Evolutionary conservation across 1,140 invertebrate species (phyloP).

Genomic region (Rhizoglyphus robini): DNA sequence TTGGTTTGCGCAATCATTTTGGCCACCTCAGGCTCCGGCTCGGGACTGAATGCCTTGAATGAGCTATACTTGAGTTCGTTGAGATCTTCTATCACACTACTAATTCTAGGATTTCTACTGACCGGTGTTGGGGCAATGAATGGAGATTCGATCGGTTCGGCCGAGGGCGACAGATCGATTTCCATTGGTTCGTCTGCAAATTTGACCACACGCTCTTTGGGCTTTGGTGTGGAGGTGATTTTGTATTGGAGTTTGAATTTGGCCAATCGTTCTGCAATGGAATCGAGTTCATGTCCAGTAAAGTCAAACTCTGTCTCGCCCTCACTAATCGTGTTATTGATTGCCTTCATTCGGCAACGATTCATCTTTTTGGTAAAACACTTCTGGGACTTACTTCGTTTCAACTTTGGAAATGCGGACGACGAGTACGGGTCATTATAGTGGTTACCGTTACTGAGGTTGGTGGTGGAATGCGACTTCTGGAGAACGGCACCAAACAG

Average conservation of each 20-base stretch:
- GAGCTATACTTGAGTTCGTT: not conserved
- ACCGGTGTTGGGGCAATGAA: not conserved
- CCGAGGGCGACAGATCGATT: not conserved
- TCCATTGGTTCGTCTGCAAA: not conserved
- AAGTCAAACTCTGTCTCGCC: not conserved
- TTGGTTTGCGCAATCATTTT: no score
- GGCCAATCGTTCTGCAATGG: not conserved
- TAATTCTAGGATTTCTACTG: no score
- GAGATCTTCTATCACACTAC: not conserved
- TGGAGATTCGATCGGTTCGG: not conserved
- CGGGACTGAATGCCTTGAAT: not conserved
- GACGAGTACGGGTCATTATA: no score
- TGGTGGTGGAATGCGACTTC: not conserved
- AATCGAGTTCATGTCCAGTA: not conserved
- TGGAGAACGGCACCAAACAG: not conserved
- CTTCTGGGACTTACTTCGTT: constrained; percentile 1
- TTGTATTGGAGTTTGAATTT: no score
- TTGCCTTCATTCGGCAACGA: not conserved
- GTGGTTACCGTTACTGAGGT: not conserved
- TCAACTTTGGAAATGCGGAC: not conserved
- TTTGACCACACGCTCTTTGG: not conserved
- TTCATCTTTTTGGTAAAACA: constrained; percentile 6
- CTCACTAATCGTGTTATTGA: not conserved
- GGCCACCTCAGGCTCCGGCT: no score
- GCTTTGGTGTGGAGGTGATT: not conserved